A percentile compares a stretch with the other conserved stretches of the same genome.
Evolutionary conservation across 2,797 vertebrate genomes (phyloP).

Genomic region (Spinus olivaceus): DNA sequence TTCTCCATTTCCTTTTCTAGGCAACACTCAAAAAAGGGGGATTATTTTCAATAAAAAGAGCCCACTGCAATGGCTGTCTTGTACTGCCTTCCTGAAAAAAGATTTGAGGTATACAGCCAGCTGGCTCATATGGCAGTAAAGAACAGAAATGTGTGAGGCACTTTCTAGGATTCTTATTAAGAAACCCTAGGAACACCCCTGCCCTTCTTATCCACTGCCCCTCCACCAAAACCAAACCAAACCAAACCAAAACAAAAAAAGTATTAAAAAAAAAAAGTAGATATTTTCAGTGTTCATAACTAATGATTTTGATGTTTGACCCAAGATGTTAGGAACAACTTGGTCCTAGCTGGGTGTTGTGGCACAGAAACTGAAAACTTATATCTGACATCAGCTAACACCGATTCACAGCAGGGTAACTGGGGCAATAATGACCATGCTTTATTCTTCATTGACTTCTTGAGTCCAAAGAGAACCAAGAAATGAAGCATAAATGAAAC

Average conservation of each 20-base stretch:
- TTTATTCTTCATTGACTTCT: background rate
- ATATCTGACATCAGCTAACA: background rate
- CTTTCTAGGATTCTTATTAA: background rate
- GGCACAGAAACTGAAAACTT: background rate
- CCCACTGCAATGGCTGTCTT: background rate
- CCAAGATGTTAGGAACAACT: background rate
- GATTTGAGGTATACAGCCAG: background rate
- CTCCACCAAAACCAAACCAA: background rate
- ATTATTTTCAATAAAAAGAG: background rate
- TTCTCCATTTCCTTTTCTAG: background rate
- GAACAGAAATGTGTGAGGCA: background rate
- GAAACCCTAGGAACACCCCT: background rate
- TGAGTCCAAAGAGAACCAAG: background rate
- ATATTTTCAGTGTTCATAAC: background rate
- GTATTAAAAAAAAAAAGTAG: background rate
- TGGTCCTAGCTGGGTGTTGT: background rate
- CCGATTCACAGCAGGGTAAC: background rate
- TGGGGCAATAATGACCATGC: background rate
- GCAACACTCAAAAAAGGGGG: background rate
- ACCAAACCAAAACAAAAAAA: background rate
- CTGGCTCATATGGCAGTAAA: background rate
- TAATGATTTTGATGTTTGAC: background rate
- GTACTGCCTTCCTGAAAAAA: background rate
- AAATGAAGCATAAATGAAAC: background rate
- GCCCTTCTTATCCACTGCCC: too few species aligned